These are phyloP conservation scores for Eupithecia pulchellata DNA, from an alignment of 2,888 invertebrate genomes.

Conservation along the genomic window DNA sequence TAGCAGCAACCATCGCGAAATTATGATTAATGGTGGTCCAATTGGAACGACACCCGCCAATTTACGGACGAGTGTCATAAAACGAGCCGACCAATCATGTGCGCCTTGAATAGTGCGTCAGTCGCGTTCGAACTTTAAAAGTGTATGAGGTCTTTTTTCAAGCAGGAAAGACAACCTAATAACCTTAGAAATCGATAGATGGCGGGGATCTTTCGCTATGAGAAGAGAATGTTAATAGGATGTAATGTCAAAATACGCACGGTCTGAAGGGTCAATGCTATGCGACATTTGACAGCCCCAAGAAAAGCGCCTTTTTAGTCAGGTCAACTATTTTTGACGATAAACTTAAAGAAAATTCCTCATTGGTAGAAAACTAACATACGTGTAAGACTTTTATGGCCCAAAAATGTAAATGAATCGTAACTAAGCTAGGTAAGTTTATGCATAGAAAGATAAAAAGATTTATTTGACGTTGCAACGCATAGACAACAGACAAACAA, in stretches of 20 bases:
- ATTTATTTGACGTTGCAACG: too few species aligned
- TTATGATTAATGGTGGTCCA: constrained; percentile 54
- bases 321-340: neutral
- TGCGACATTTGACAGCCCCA: neutral
- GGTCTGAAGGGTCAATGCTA: neutral
- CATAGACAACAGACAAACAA: too few species aligned
- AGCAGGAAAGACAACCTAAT: neutral
- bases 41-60: constrained; percentile 50
- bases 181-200: neutral
- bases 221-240: too few species aligned
- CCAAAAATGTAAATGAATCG: neutral
- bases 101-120: neutral
- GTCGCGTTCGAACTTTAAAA: neutral
- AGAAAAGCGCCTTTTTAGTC: neutral
- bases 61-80: constrained; percentile 41
- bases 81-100: constrained; percentile 33
- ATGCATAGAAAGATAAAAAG: too few species aligned
- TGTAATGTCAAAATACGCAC: neutral
- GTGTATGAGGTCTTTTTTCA: neutral
- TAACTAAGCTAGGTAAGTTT: neutral
- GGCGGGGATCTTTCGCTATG: neutral
- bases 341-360: neutral
- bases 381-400: too few species aligned
- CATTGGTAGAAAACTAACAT: too few species aligned
- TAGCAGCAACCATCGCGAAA: constrained; percentile 29